phyloP scores from a whole-genome alignment of 1,140 invertebrate genomes.

The Pseudomyrmex pallidus region DNA sequence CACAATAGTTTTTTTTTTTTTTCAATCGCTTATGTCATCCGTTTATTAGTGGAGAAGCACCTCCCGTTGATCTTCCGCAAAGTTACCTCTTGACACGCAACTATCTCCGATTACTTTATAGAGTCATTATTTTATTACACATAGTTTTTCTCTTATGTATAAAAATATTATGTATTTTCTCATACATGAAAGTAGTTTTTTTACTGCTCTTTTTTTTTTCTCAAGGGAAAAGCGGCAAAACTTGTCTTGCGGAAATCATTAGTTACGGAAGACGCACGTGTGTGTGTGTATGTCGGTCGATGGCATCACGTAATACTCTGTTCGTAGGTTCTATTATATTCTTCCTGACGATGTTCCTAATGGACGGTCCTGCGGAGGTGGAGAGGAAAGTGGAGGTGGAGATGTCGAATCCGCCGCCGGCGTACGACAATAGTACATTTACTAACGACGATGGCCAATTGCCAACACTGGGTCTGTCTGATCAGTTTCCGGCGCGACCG shows the following conservation, averaged over 20 bases:
- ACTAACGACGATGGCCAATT: constrained; percentile 83
- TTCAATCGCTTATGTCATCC: neutral
- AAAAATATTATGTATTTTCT: too few species aligned
- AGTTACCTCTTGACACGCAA: neutral
- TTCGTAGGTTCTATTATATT: constrained; percentile 89
- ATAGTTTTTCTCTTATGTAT: neutral
- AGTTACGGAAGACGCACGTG: neutral
- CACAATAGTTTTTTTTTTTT: neutral
- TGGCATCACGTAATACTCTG: constrained; percentile 9
- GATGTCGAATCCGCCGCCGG: constrained; percentile 50
- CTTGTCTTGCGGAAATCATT: neutral
- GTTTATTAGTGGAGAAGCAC: neutral
- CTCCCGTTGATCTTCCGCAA: neutral
- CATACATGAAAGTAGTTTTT: neutral
- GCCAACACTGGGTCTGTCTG: constrained; percentile 79
- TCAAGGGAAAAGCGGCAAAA: neutral
- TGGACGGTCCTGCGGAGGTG: constrained; percentile 86
- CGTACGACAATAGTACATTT: constrained; percentile 85
- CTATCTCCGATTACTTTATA: too few species aligned
- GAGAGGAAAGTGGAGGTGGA: constrained; percentile 48
- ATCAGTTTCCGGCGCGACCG: constrained; percentile 75
- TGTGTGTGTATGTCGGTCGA: neutral
- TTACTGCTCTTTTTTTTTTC: too few species aligned
- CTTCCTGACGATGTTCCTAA: constrained; percentile 89
- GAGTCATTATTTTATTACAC: too few species aligned